Base-by-base conservation (phyloP, 2,888 invertebrate genomes). In the Pyrochroa serraticornis region DNA sequence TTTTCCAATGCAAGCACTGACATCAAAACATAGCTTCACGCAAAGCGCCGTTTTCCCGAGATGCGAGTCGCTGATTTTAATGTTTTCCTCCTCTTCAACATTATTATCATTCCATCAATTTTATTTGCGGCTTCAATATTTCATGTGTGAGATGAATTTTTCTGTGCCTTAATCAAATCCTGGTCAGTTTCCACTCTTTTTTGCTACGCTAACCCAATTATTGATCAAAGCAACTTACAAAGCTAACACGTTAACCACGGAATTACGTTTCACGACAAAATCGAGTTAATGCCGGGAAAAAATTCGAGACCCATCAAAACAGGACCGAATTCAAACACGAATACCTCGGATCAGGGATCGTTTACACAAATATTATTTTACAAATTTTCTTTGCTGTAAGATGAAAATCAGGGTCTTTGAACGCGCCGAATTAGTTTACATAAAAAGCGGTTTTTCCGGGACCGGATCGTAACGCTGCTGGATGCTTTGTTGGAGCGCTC, bases 151-250 rank as follows among this genome's bases (percentile, higher is more conserved):
- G 6, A 35, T 35, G 36, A 35, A 9, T 22, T 22, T 22, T 22
- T 22, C 22, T 5, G 22, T 5, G 22, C 22, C 22, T 5, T 22
- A 22, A 22, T 22, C 22, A 5, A 22, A 22, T 22, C 5, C 22
- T 22, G 22, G 3, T 22, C 22, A 5, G 2, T 39, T 39, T 12
- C n/a, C 38, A 38, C 38, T 38, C 9, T 12, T 39, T 7, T 39
- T 39, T 22, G 22, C 22, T 22, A 22, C 22, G 22, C 22, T 22
- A 22, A 22, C 22, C 3, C 22, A 22, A 22, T 48, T 53, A 53
- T 53, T 32, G 45, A 53, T 53, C 53, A 55, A 55, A 55, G 54
- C 46, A 47, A 35, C 54, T 37, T 44, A 45, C 38, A 52, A 45
- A 44, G 52, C 53, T 30, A 53, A 46, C 53, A 53, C 41, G 53